Evolutionary conservation across 1,140 invertebrate species (phyloP).

Genomic region (Euwallacea similis): DNA sequence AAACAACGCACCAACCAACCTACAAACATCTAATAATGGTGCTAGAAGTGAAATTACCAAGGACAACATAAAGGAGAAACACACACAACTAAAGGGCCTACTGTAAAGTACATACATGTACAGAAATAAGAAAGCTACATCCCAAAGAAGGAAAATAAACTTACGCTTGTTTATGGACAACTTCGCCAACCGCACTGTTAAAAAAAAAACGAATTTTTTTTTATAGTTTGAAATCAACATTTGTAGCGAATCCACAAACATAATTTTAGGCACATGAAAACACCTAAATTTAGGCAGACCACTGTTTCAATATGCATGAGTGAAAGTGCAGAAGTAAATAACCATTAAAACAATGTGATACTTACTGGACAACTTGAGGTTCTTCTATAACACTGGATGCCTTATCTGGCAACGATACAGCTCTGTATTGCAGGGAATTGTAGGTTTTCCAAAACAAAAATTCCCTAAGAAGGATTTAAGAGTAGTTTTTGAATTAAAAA

Average conservation of each 20-base stretch:
- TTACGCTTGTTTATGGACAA: slow-evolving; percentile 75
- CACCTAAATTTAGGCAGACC: too few species aligned
- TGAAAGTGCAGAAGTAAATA: background rate
- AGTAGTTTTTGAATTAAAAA: slow-evolving; percentile 4
- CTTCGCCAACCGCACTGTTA: slow-evolving; percentile 65
- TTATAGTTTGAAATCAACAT: too few species aligned
- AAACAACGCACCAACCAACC: too few species aligned
- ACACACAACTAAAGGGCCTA: too few species aligned
- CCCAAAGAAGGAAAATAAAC: slow-evolving; percentile 47
- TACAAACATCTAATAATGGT: too few species aligned
- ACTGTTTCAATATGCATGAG: background rate
- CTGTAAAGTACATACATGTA: too few species aligned
- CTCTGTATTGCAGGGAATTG: slow-evolving; percentile 67
- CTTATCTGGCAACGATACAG: slow-evolving; percentile 74
- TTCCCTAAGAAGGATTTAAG: slow-evolving; percentile 58
- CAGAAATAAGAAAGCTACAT: too few species aligned
- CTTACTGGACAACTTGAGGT: slow-evolving; percentile 72
- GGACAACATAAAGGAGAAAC: too few species aligned
- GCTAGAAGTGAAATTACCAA: too few species aligned
- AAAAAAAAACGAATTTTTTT: slow-evolving; percentile 16
- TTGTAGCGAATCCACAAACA: too few species aligned
- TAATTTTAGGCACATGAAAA: too few species aligned
- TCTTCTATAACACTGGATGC: slow-evolving; percentile 62
- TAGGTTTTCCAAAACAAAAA: slow-evolving; percentile 83
- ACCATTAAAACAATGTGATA: slow-evolving; percentile 44